Conservation (phyloP, 2,113 vertebrate genomes). For the Loxodonta africana region DNA sequence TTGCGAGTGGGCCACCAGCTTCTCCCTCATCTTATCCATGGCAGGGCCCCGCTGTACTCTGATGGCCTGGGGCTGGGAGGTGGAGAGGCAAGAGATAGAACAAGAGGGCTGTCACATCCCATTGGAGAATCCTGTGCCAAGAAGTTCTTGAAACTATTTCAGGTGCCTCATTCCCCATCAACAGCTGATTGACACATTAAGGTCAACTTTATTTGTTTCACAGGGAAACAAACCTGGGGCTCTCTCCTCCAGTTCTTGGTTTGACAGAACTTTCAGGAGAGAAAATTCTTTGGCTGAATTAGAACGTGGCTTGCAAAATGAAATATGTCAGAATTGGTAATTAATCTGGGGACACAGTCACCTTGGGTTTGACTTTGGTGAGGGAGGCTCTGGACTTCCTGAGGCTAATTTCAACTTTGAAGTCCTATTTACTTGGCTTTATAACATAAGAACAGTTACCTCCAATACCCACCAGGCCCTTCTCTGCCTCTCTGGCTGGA, state of each 20-base stretch:
- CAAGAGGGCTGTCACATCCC: background rate
- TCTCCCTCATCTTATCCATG: background rate
- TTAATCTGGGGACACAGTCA: background rate
- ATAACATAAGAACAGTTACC: background rate
- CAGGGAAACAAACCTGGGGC: background rate
- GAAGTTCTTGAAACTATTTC: background rate
- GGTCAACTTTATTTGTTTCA: conserved; percentile 5
- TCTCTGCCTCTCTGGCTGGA: background rate
- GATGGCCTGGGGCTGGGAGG: background rate
- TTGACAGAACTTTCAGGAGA: background rate
- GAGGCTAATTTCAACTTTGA: background rate
- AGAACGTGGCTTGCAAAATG: conserved; percentile 19
- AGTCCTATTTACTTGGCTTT: background rate
- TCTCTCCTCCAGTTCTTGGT: background rate
- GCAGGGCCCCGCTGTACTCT: background rate
- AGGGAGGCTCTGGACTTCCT: background rate
- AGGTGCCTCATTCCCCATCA: background rate
- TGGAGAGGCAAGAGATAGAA: background rate
- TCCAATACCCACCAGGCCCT: background rate
- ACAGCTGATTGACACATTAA: background rate
- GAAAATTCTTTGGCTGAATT: background rate
- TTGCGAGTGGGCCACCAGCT: background rate
- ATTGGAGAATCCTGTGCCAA: background rate
- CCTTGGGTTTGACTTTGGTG: background rate
- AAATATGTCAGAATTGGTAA: background rate